Conservation (phyloP, 2,113 vertebrate species). For the Leptosomus discolor region DNA sequence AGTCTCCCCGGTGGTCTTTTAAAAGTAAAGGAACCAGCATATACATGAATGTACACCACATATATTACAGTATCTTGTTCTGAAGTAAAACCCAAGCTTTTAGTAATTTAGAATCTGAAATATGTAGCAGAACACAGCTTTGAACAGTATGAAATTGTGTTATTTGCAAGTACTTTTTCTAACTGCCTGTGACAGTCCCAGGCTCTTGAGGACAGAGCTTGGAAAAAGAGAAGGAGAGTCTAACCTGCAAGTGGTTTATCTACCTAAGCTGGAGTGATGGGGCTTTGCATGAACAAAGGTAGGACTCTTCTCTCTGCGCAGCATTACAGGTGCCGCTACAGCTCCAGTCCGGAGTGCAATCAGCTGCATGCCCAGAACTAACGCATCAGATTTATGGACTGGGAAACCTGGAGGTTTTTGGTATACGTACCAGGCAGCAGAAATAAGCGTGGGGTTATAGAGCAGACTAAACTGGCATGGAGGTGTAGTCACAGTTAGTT, state of each 20-base stretch:
- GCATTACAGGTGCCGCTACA: not conserved
- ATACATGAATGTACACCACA: not conserved
- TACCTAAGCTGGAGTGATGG: not conserved
- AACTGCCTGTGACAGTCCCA: not conserved
- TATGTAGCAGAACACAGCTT: not conserved
- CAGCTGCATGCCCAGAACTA: not conserved
- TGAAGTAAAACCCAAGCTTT: not conserved
- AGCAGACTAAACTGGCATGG: not conserved
- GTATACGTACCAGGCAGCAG: not conserved
- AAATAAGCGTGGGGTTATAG: not conserved
- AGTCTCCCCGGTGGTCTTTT: conserved; percentile 14
- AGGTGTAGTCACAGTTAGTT: not conserved
- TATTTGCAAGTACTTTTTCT: not conserved
- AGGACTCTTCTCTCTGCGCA: not conserved
- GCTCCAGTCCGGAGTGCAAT: not conserved
- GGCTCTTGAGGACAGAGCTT: not conserved
- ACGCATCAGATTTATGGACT: not conserved
- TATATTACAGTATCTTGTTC: not conserved
- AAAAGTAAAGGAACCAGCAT: not conserved
- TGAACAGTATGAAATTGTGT: not conserved
- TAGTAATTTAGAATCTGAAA: not conserved
- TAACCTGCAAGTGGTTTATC: not conserved
- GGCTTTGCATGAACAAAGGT: not conserved
- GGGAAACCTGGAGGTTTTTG: not conserved
- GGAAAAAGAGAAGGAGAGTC: not conserved